These are phyloP conservation scores for Petrophora chlorosata DNA, from an alignment of 2,888 invertebrate species.

Conservation along the genomic window DNA sequence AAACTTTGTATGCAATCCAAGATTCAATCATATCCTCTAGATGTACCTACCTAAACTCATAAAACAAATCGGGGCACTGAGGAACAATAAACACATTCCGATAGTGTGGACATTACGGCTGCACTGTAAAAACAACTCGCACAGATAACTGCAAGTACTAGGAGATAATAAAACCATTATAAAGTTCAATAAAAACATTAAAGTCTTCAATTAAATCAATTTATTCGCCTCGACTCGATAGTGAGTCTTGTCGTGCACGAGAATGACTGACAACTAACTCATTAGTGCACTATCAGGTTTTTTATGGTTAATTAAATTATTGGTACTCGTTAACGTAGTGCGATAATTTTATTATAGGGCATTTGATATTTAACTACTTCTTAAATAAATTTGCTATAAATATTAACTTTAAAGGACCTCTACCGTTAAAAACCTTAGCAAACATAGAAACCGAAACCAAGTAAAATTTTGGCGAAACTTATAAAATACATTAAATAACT, in stretches of 20 bases:
- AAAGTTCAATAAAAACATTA: conserved; percentile 38
- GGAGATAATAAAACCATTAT: conserved; percentile 34
- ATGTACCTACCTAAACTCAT: no score
- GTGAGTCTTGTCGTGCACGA: conserved; percentile 3
- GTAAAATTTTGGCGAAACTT: no score
- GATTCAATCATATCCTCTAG: no score
- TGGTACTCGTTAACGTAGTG: not conserved
- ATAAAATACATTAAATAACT: no score
- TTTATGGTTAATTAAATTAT: conserved; percentile 10
- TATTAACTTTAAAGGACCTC: no score
- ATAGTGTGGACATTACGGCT: conserved; percentile 13
- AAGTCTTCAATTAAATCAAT: conserved; percentile 39
- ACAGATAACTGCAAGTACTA: conserved; percentile 16
- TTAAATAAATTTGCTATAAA: no score
- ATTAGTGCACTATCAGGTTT: conserved; percentile 14
- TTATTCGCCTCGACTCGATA: conserved; percentile 35
- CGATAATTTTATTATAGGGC: no score
- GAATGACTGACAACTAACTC: conserved; percentile 17
- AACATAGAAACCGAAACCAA: no score
- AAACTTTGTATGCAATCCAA: no score
- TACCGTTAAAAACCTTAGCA: no score
- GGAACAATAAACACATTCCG: conserved; percentile 8
- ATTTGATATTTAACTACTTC: no score
- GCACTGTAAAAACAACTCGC: conserved; percentile 13
- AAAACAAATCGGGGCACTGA: conserved; percentile 8